Base-by-base conservation (phyloP, 2,113 vertebrate species). In the Vulpes vulpes region DNA sequence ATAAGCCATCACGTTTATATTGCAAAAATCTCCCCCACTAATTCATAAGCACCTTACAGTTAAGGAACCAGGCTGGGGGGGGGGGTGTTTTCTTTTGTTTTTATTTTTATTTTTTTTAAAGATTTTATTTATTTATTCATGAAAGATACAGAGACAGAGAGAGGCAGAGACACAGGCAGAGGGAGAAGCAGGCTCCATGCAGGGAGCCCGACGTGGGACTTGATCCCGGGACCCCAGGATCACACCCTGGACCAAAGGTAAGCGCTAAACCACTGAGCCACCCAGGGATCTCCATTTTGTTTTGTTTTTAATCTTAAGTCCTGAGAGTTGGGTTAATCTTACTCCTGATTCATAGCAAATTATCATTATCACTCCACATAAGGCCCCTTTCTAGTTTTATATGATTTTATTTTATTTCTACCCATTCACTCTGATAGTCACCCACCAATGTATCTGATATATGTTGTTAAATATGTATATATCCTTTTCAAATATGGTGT, bases 391-490 rank as follows among this genome's bases (percentile, higher is more conserved):
- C 64, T 73, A 73, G 38, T 80, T 87, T 92, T 74, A 69, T 35
- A 43, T 67, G 1, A 53, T 89, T 94, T 95, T 67, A 81, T 53
- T 92, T 91, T 67, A 62, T 69, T 93, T 93, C 89, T 59, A 87
- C 6, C 3, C 43, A 69, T 19, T 71, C 30, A 27, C 71, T 57
- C 20, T 76, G 71, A 35, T 60, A 69, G 51, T 62, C 20, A 80
- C 32, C 53, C 60, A 79, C 19, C 81, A 83, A 62, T 51, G 11
- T 59, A 51, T 32, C 51, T 91, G 5, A 90, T 57, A 62, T 7
- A 59, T 69, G 4, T 76, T 82, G 57, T 83, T 93, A 96, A 69
- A 86, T 80, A 43, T 27, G 14, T 35, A 57, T 22, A 10, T 57
- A 59, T 80, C 38, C n/a, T 94, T 94, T 83, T 80, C 55, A 95